Evolutionary conservation across 2,888 invertebrate species (phyloP).

Genomic region (Brachynemurus nebulosus): DNA sequence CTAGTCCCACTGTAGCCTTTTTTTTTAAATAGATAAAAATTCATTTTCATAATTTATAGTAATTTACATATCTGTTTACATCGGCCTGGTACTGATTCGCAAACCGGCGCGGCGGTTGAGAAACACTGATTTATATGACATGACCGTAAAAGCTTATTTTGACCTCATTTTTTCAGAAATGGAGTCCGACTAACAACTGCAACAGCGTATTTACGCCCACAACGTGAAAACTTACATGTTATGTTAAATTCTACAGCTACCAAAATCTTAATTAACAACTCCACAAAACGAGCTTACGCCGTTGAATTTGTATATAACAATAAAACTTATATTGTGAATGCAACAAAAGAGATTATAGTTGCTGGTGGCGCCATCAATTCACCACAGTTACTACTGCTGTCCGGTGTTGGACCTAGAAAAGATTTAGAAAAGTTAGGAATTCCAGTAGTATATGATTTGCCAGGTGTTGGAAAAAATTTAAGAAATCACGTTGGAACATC

Average conservation of each 20-base stretch:
- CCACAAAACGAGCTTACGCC: slow-evolving; percentile 37
- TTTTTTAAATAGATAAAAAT: background rate
- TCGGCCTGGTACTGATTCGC: too few species aligned
- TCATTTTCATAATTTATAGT: too few species aligned
- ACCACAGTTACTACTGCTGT: slow-evolving; percentile 49
- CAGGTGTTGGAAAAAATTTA: slow-evolving; percentile 54
- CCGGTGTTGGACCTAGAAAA: slow-evolving; percentile 50
- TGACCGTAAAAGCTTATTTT: too few species aligned
- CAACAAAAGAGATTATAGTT: slow-evolving; percentile 42
- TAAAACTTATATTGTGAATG: slow-evolving; percentile 31
- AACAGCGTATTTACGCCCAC: slow-evolving; percentile 44
- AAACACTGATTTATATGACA: too few species aligned
- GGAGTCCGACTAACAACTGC: slow-evolving; percentile 48
- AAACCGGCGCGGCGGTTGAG: too few species aligned
- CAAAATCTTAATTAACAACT: slow-evolving; percentile 35
- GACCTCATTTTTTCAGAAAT: slow-evolving; percentile 32
- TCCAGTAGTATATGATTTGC: slow-evolving; percentile 43
- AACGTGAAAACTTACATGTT: slow-evolving; percentile 43
- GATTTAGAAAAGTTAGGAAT: slow-evolving; percentile 44
- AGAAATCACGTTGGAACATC: slow-evolving; percentile 53
- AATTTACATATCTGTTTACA: too few species aligned
- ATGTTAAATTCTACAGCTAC: slow-evolving; percentile 46
- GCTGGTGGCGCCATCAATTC: slow-evolving; percentile 52
- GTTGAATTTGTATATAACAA: slow-evolving; percentile 46
- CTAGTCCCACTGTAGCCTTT: too few species aligned